phyloP scores from a whole-genome alignment of 2,113 vertebrate species.

The Pavo muticus region DNA sequence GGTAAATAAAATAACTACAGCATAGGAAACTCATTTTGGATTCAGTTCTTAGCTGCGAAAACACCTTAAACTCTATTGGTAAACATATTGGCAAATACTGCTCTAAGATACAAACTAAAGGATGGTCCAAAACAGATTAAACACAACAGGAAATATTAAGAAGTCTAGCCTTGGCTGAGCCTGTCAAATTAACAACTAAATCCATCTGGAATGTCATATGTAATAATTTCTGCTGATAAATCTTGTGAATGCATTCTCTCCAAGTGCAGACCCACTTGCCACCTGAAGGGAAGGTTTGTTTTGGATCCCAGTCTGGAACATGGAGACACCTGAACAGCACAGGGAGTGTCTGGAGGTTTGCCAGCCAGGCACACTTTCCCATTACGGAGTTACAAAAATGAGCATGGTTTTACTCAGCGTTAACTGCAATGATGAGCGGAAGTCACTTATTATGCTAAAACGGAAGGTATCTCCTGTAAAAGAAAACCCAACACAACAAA shows the following conservation, averaged over 20 bases:
- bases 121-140: background rate
- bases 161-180: background rate
- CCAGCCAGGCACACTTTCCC: background rate
- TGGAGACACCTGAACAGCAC: background rate
- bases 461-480: rapidly evolving
- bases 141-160: background rate
- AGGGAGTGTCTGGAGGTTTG: background rate
- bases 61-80: background rate
- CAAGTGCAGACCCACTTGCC: background rate
- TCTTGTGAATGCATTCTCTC: background rate
- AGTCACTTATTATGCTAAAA: background rate
- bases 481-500: background rate
- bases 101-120: background rate
- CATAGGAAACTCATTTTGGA: background rate
- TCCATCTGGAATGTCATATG: background rate
- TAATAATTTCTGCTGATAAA: background rate
- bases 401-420: background rate
- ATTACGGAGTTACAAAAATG: rapidly evolving
- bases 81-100: background rate
- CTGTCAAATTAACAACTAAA: background rate
- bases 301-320: background rate
- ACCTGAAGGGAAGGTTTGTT: background rate
- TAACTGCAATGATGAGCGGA: background rate
- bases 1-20: background rate
- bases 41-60: background rate